Percentiles rank a stretch among this genome's conserved stretches.
Conservation (phyloP, 2,113 vertebrate species). For the Galbula dea region DNA sequence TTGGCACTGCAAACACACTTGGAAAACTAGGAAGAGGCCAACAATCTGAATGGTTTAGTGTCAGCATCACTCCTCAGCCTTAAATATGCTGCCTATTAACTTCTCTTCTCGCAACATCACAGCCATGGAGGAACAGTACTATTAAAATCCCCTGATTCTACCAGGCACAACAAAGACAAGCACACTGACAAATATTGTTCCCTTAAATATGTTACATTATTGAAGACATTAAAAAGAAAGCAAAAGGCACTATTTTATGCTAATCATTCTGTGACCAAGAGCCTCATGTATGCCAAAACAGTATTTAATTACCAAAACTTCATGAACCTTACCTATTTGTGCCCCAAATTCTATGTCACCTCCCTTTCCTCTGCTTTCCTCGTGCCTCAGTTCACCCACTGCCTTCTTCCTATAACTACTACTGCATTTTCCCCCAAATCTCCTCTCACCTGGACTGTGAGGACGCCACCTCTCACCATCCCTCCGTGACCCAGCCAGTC, state of each 20-base stretch:
- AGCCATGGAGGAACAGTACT: background rate
- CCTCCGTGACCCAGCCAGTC: constrained; percentile 82
- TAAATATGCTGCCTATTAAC: background rate
- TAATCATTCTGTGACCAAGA: background rate
- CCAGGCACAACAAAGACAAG: background rate
- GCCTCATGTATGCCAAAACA: background rate
- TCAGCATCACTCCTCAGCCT: background rate
- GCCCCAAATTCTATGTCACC: background rate
- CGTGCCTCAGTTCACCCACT: background rate
- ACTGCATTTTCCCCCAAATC: background rate
- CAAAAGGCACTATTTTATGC: background rate
- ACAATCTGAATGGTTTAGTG: background rate
- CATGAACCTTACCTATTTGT: background rate
- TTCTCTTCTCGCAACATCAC: background rate
- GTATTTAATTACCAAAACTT: background rate
- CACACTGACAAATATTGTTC: background rate
- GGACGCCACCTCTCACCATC: constrained; percentile 91
- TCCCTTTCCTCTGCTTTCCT: background rate
- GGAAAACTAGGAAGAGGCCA: background rate
- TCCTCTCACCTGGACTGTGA: constrained; percentile 87
- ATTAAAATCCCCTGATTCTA: background rate
- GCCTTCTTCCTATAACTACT: background rate
- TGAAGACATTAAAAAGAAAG: background rate
- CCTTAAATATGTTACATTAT: background rate
- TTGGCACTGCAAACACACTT: background rate